Evolutionary conservation across 1,140 invertebrate species (phyloP).

Genomic region (Orius insidiosus): DNA sequence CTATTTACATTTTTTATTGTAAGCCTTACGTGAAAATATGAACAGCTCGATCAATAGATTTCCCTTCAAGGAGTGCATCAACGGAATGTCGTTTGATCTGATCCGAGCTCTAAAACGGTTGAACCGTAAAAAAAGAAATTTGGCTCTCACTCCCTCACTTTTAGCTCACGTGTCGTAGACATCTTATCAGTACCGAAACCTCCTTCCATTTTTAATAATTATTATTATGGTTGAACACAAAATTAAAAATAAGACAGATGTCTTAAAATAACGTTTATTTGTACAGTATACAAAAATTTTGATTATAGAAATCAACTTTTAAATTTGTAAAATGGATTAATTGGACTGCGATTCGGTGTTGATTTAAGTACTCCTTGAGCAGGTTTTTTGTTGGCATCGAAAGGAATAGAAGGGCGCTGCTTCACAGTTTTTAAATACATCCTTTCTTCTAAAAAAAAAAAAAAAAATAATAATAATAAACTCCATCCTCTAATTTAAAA

Average conservation of each 20-base stretch:
- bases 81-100: constrained; percentile 5
- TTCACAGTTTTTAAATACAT: constrained; percentile 6
- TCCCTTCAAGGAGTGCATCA: constrained; percentile 3
- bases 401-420: constrained; percentile 12
- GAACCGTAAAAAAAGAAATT: too few species aligned
- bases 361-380: constrained; percentile 17
- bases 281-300: too few species aligned
- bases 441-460: constrained; percentile 8
- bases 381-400: constrained; percentile 17
- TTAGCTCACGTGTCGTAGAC: too few species aligned
- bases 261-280: too few species aligned
- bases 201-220: too few species aligned
- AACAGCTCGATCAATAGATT: constrained; percentile 4
- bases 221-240: too few species aligned
- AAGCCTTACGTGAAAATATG: constrained; percentile 2
- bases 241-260: too few species aligned
- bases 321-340: constrained; percentile 14
- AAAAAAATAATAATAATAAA: background rate
- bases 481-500: too few species aligned
- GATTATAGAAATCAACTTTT: too few species aligned
- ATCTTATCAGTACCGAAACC: too few species aligned
- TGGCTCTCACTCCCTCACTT: too few species aligned
- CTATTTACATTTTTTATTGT: too few species aligned
- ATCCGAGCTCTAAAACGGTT: background rate
- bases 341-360: constrained; percentile 13